phyloP scores from a whole-genome alignment of 2,797 vertebrate species.

The Rhinogobio ventralis region DNA sequence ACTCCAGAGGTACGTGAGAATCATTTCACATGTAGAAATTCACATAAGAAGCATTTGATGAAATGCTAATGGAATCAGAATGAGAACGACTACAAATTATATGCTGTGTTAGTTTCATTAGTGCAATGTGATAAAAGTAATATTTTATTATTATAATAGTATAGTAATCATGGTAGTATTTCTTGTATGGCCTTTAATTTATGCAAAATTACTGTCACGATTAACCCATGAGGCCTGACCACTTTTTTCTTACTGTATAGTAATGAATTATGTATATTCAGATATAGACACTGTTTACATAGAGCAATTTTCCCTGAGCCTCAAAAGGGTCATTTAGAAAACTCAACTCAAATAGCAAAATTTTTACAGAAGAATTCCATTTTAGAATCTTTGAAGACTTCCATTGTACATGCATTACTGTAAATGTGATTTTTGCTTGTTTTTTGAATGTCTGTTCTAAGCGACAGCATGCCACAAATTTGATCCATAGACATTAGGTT shows the following conservation, averaged over 20 bases:
- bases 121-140: neutral
- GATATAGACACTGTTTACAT: neutral
- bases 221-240: neutral
- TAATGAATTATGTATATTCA: neutral
- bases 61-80: neutral
- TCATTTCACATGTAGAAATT: neutral
- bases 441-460: neutral
- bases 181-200: neutral
- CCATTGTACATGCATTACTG: neutral
- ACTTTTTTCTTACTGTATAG: neutral
- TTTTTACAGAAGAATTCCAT: neutral
- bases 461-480: neutral
- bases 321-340: neutral
- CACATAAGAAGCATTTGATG: neutral
- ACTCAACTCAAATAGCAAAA: neutral
- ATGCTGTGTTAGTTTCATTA: neutral
- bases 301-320: no score
- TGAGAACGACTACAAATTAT: neutral
- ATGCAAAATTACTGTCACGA: neutral
- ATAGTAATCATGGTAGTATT: neutral
- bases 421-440: neutral
- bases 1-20: constrained; percentile 78
- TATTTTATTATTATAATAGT: neutral
- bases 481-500: neutral
- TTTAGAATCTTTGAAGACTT: no score